Evolutionary conservation across 2,113 vertebrate genomes (phyloP).

Genomic region (Charadrius vociferus): DNA sequence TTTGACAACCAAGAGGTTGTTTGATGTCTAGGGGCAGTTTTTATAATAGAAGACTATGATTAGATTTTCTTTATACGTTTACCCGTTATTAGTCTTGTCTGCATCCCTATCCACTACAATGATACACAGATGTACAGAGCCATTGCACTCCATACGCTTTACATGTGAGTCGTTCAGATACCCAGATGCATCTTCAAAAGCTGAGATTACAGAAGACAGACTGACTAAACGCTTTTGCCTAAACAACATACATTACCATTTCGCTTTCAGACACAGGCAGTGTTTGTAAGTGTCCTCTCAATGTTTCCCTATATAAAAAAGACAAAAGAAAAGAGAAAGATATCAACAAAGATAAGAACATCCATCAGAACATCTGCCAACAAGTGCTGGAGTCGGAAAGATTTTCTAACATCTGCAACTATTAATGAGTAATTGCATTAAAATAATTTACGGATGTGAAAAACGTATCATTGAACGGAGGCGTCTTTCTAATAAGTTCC

Average conservation of each 20-base stretch:
- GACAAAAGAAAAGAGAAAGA: not conserved
- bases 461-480: not conserved
- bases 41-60: not conserved
- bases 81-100: not conserved
- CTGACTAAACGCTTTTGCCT: not conserved
- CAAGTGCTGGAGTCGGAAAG: not conserved
- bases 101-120: not conserved
- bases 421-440: not conserved
- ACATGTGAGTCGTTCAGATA: not conserved
- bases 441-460: not conserved
- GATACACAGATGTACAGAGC: constrained; percentile 34
- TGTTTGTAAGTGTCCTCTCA: not conserved
- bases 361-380: constrained; percentile 57
- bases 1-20: not conserved
- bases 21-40: constrained; percentile 20
- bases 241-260: not conserved
- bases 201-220: not conserved
- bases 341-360: constrained; percentile 23
- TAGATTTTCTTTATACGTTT: not conserved
- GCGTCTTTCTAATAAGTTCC: not conserved
- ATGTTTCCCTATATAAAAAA: not conserved
- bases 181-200: constrained; percentile 63
- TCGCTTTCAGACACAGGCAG: not conserved
- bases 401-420: constrained; percentile 43
- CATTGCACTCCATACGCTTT: not conserved